Evolutionary conservation across 1,140 invertebrate species (phyloP), one percentile per base, ranked within the genome.

Genomic region (Idris sp.): DNA sequence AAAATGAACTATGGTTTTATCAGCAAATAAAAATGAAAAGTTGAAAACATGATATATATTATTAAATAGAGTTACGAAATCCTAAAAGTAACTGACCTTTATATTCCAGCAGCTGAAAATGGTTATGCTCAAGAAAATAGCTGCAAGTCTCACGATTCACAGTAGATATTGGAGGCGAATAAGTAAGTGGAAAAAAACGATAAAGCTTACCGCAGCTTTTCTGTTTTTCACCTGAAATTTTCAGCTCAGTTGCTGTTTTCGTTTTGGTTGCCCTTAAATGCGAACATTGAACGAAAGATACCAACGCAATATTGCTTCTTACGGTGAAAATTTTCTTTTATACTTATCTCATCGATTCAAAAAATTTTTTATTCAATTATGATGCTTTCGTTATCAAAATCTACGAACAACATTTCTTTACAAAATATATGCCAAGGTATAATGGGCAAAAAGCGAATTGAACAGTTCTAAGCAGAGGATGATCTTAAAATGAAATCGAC

Each of bases 131-230:
- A 26, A 56, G 40, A 56, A 67, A 67, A 31, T 46, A 38, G 40
- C 46, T 46, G 41, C 19, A 11, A 49, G 46, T 19, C 15, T 46
- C 18, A 13, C 44, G 18, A 48, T 67, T 67, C 11, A 28, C 25
- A 56, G 26, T n/a, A 41, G 44, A 33, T 48, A 67, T 67, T 18
- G 33, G 35, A 49, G 13, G 13, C 43, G 51, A 67, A 67, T 67
- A 67, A 67, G 41, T 67, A 67, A 67, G 62, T 67, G 38, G 41
- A 48, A 33, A 41, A 58, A 49, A 56, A 67, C 62, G 62, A 67
- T 67, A 67, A 67, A 67, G 62, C 51, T 67, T 58, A 56, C 41
- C 15, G 49, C 56, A 67, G 62, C 62, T 67, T 58, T 58, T 58
- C 51, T 58, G 41, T 58, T 48, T 31, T 65, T 38, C 41, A 11